A percentile compares a stretch with the other conserved stretches of the same genome.
These are phyloP conservation scores for Gari tellinella DNA, from an alignment of 2,888 invertebrate species.

Conservation along the genomic window DNA sequence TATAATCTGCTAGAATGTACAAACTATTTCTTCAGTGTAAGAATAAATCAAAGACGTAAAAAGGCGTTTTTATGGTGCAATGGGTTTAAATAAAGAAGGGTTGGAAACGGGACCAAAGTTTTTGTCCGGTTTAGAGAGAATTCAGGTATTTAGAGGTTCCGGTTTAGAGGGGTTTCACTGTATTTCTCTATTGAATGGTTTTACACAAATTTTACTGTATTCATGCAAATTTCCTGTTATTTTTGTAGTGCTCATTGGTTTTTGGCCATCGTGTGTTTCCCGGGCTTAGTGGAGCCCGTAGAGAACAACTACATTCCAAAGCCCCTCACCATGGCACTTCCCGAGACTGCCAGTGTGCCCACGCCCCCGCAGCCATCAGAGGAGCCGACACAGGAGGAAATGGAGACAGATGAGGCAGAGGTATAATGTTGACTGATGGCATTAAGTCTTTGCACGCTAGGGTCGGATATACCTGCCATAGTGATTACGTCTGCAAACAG, in stretches of 20 bases:
- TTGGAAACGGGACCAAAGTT: too few species aligned
- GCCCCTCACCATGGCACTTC: slow-evolving; percentile 20
- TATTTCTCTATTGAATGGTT: not conserved
- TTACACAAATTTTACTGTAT: not conserved
- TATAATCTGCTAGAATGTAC: too few species aligned
- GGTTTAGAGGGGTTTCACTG: too few species aligned
- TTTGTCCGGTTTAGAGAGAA: too few species aligned
- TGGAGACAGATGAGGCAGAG: slow-evolving; percentile 45
- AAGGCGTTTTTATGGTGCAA: too few species aligned
- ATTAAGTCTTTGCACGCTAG: too few species aligned
- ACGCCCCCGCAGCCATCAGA: slow-evolving; percentile 55
- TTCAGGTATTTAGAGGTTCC: too few species aligned
- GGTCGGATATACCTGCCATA: too few species aligned
- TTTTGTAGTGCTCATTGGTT: slow-evolving; percentile 94
- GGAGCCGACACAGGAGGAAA: slow-evolving; percentile 49
- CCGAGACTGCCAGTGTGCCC: slow-evolving; percentile 33
- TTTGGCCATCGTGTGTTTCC: slow-evolving; percentile 97
- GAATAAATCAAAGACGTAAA: too few species aligned
- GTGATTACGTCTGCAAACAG: too few species aligned
- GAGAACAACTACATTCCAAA: slow-evolving; percentile 64
- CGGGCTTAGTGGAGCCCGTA: slow-evolving; percentile 86
- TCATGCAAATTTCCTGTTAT: slow-evolving; percentile 50
- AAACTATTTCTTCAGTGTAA: too few species aligned
- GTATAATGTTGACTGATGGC: slow-evolving; percentile 3
- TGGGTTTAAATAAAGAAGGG: too few species aligned